Conservation (phyloP, 2,888 invertebrate species). For the Caenorhabditis virilis region DNA sequence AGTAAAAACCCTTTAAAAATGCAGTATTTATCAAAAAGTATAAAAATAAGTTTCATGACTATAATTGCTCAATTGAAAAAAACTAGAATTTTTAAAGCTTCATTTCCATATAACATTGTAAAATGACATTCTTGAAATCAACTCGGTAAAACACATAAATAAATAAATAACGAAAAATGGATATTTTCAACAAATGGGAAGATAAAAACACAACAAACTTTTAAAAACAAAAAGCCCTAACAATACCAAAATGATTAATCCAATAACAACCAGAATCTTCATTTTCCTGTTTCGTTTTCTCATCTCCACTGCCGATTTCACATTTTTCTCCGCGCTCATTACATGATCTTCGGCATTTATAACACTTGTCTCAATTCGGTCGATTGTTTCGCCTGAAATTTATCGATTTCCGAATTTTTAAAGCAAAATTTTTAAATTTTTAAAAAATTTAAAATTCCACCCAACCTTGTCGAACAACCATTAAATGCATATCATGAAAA, state of each 20-base stretch:
- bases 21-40: no score
- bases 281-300: not conserved
- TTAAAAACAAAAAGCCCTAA: not conserved
- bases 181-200: constrained; percentile 2
- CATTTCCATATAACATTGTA: no score
- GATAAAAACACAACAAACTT: not conserved
- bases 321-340: not conserved
- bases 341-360: not conserved
- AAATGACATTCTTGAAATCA: no score
- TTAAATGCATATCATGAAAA: constrained; percentile 19
- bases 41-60: no score
- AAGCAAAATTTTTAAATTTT: not conserved
- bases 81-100: no score
- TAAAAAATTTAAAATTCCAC: not conserved
- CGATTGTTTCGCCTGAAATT: constrained; percentile 8
- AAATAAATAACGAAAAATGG: no score
- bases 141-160: no score
- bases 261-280: not conserved
- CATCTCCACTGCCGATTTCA: not conserved
- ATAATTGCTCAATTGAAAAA: no score
- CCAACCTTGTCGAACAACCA: constrained; percentile 19
- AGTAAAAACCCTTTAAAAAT: no score
- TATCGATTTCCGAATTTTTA: not conserved
- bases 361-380: constrained; percentile 3
- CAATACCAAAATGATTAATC: not conserved